Conservation (phyloP, 1,140 invertebrate species). For the Bilobella aurantiaca region DNA sequence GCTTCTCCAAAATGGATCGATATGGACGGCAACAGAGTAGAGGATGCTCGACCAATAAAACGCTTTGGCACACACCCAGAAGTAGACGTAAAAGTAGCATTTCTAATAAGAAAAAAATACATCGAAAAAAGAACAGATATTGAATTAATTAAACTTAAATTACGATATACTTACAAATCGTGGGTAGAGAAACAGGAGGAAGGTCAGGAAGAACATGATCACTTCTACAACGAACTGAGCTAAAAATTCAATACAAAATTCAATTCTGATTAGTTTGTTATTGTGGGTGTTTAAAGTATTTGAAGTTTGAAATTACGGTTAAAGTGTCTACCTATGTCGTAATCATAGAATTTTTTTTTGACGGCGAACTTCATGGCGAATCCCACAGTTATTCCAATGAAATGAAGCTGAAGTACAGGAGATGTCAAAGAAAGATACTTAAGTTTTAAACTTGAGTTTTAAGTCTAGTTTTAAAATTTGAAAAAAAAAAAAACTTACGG, state of each 20-base stretch:
- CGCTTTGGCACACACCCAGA: not conserved
- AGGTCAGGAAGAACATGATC: not conserved
- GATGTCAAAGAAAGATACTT: not conserved
- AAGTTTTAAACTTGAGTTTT: not conserved
- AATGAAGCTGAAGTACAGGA: not conserved
- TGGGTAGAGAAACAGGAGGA: not conserved
- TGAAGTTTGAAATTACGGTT: not conserved
- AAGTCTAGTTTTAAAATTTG: too few relatives aligned
- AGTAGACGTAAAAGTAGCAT: not conserved
- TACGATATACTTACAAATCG: not conserved
- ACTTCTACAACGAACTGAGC: not conserved
- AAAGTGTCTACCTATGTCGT: too few relatives aligned
- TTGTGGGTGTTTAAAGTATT: not conserved
- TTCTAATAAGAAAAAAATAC: not conserved
- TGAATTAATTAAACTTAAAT: slow-evolving; percentile 1
- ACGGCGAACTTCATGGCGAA: not conserved
- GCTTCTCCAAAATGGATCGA: not conserved
- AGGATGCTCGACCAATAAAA: not conserved
- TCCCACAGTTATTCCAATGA: not conserved
- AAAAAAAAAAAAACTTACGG: not conserved
- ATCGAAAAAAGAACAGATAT: not conserved
- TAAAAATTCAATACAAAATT: not conserved
- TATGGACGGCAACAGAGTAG: not conserved
- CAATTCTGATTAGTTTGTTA: not conserved
- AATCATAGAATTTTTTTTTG: not conserved